phyloP scores from a whole-genome alignment of 2,113 vertebrate genomes.

The Marcusenius ussheri region DNA sequence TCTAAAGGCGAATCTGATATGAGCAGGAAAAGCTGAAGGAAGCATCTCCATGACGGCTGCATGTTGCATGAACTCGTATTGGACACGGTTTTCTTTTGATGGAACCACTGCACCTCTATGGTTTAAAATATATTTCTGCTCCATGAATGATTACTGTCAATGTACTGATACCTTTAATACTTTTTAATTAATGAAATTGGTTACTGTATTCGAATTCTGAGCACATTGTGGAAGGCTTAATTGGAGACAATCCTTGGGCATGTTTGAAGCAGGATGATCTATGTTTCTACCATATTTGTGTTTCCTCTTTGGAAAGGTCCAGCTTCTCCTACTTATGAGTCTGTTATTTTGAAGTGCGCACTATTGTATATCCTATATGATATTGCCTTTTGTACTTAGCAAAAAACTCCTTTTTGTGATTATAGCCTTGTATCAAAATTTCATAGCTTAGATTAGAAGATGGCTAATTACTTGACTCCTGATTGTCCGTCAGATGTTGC shows the following conservation, averaged over 20 bases:
- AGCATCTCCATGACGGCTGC: not conserved
- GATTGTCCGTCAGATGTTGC: not conserved
- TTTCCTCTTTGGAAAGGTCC: not conserved
- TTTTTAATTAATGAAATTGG: not conserved
- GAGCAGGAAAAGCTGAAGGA: not conserved
- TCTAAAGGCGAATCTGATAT: not conserved
- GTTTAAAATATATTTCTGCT: not conserved
- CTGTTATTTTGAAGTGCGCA: not conserved
- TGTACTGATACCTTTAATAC: not conserved
- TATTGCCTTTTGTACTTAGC: not conserved
- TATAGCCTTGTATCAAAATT: not conserved
- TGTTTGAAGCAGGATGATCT: not conserved
- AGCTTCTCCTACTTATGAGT: not conserved
- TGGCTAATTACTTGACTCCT: not conserved
- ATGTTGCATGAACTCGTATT: not conserved
- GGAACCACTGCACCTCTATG: not conserved
- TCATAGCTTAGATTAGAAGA: not conserved
- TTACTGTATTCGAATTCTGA: not conserved
- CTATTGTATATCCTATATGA: not conserved
- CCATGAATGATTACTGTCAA: not conserved
- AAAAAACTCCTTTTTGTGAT: not conserved
- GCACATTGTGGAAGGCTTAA: not conserved
- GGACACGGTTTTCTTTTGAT: not conserved
- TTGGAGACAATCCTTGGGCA: not conserved
- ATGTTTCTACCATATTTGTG: not conserved